Percentiles rank a stretch among this genome's conserved stretches.
phyloP scores from a whole-genome alignment of 2,888 invertebrate genomes.

The Polia nebulosa region DNA sequence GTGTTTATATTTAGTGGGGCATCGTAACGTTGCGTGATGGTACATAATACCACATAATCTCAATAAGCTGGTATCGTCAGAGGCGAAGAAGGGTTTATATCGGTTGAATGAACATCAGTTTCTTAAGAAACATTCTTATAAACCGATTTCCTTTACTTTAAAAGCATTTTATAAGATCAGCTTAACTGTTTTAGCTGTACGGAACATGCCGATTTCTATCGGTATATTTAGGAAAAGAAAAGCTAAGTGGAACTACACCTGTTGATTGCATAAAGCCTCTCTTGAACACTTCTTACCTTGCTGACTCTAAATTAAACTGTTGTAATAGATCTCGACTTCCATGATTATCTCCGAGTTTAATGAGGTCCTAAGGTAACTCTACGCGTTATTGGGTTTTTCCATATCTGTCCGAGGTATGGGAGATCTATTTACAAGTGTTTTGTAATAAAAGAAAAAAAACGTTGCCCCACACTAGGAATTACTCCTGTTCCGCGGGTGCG shows the following conservation, averaged over 20 bases:
- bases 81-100: not conserved
- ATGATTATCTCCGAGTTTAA: no score
- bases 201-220: not conserved
- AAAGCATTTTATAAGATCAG: not conserved
- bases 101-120: constrained; percentile 9
- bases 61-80: not conserved
- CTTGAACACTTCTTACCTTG: no score
- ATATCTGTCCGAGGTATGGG: no score
- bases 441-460: no score
- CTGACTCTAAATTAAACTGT: no score
- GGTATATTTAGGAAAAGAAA: not conserved
- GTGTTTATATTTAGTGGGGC: constrained; percentile 22
- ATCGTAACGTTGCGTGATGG: constrained; percentile 1
- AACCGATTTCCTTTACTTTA: not conserved
- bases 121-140: not conserved
- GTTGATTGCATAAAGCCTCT: constrained; percentile 14
- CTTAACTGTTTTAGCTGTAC: not conserved
- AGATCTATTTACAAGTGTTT: no score
- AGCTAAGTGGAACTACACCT: not conserved
- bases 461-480: no score
- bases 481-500: no score
- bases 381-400: no score
- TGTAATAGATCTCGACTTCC: not conserved
- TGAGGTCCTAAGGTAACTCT: no score
- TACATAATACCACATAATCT: constrained; percentile 10